Percentiles rank a stretch among this genome's conserved stretches.
phyloP scores from a whole-genome alignment of 2,888 invertebrate genomes.

The Harpalus rubripes region DNA sequence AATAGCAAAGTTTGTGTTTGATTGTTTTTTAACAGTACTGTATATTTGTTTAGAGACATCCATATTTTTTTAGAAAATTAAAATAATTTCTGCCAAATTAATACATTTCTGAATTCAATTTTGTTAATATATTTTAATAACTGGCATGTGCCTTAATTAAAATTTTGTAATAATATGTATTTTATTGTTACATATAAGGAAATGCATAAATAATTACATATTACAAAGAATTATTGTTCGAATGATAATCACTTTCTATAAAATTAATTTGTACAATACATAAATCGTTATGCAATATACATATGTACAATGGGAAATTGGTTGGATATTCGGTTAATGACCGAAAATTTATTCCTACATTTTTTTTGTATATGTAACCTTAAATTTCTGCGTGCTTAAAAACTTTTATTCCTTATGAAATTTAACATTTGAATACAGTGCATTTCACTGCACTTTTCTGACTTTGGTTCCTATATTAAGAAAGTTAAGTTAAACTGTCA shows the following conservation, averaged over 20 bases:
- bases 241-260: background rate
- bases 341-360: too few species aligned
- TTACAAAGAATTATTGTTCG: background rate
- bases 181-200: background rate
- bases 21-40: too few species aligned
- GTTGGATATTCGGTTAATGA: too few species aligned
- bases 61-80: background rate
- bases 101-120: too few species aligned
- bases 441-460: too few species aligned
- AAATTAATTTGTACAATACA: background rate
- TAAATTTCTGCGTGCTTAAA: too few species aligned
- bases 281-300: background rate
- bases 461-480: too few species aligned
- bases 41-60: background rate
- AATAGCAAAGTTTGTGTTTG: too few species aligned
- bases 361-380: too few species aligned
- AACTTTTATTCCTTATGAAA: too few species aligned
- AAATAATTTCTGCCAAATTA: background rate
- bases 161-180: background rate
- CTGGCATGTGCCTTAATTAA: background rate
- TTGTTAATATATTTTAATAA: background rate
- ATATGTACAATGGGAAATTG: background rate
- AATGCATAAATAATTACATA: background rate
- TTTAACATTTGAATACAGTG: too few species aligned
- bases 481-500: too few species aligned